Evolutionary conservation across 1,140 invertebrate species (phyloP), one percentile per base, ranked within the genome.

Genomic region (Chironomus striatipennis): DNA sequence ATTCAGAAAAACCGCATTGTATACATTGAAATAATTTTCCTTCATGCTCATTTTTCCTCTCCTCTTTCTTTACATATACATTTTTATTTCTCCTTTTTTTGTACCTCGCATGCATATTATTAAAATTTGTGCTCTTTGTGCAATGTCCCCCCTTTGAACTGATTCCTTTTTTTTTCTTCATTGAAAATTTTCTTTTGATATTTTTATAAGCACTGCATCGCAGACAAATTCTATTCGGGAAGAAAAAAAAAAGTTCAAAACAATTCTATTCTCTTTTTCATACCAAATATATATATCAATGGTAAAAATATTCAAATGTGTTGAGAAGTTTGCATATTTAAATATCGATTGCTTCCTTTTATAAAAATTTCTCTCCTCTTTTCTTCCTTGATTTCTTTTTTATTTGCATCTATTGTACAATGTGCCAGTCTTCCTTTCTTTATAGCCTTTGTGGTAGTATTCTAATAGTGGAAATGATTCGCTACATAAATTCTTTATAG

Each of bases 141-240:
- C n/a, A n/a, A 12, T n/a, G 10, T 57, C 47, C 47, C 47, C 47
- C 65, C 18, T 70, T 70, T 70, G 65, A 70, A 70, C 65, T 18
- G 17, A 21, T 9, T 70, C 18, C 10, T 34, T 34, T 34, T 34
- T n/a, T 34, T 34, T 34, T 34, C 24, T 34, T 70, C 65, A 70
- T 18, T 70, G 65, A 70, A 70, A 70, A 21, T 70, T 70, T 70
- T 70, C 65, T 70, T 70, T 70, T 70, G 65, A 70, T 70, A 70
- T 70, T 70, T 70, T 18, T 20, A 70, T 70, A 18, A 18, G 17
- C 20, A 20, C 18, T 70, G 65, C 65, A 18, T 21, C 20, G 18
- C 20, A 70, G 65, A 70, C 65, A 70, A 18, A 18, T 70, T 57
- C n/a, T 57, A 57, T 12, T n/a, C 47, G 24, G 24, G 47, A 57